phyloP scores from a whole-genome alignment of 2,113 vertebrate genomes.

The Paraplagusia blochii region DNA sequence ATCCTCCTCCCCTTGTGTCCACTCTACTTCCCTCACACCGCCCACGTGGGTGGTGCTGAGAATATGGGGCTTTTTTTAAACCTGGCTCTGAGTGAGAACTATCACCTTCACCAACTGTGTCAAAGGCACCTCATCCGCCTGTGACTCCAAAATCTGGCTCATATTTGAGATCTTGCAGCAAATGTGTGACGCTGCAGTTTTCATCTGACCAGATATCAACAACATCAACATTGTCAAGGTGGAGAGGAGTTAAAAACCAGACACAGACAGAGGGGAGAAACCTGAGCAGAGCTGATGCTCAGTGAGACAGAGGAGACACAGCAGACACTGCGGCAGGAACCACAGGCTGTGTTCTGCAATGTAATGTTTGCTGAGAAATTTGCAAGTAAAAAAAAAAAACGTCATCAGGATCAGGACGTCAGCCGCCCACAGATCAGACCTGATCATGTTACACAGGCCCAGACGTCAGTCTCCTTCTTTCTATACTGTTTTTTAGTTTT shows the following conservation, averaged over 20 bases:
- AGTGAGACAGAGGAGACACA: conserved; percentile 4
- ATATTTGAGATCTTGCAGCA: background rate
- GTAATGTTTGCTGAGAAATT: conserved; percentile 43
- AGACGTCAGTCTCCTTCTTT: too few relatives aligned
- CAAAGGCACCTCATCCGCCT: conserved; percentile 59
- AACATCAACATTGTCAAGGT: conserved; percentile 4
- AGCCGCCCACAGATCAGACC: background rate
- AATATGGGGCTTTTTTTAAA: conserved; percentile 64
- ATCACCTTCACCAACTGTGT: conserved; percentile 24
- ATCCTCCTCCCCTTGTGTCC: conserved; percentile 14
- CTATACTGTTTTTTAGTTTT: too few relatives aligned
- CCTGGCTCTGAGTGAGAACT: conserved; percentile 38
- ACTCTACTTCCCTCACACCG: conserved; percentile 37
- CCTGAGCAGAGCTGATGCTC: conserved; percentile 11
- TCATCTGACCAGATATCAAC: conserved; percentile 19
- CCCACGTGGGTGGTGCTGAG: conserved; percentile 16
- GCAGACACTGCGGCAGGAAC: conserved; percentile 38
- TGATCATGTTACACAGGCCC: too few relatives aligned
- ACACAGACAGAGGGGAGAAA: conserved; percentile 13
- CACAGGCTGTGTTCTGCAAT: too few relatives aligned
- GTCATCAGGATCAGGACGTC: background rate
- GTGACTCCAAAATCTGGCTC: background rate
- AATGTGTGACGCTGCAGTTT: background rate
- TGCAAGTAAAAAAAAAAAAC: conserved; percentile 30
- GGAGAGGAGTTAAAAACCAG: background rate